phyloP scores from a whole-genome alignment of 30 jellyfish, hydroid and myxozoan species.

The Aurelia aurita region DNA sequence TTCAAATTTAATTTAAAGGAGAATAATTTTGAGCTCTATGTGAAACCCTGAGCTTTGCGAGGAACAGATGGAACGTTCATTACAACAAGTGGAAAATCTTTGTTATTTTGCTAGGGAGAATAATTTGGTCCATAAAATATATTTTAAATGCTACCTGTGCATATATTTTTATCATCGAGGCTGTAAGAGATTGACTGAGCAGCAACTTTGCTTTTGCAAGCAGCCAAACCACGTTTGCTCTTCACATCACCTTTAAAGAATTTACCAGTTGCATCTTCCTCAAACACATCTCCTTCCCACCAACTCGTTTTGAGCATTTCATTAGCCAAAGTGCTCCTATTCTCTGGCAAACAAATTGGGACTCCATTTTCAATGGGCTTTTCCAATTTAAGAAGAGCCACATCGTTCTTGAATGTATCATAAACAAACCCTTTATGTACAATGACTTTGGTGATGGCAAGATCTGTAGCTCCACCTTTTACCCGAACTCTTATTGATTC shows the following conservation, averaged over 20 bases:
- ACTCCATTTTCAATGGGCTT: neutral
- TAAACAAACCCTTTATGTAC: conserved; percentile 11
- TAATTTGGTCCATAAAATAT: no score
- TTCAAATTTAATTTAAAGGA: no score
- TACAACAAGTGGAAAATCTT: no score
- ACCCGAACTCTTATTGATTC: neutral
- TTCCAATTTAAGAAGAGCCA: conserved; percentile 24
- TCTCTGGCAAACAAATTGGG: conserved; percentile 24
- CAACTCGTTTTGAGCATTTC: conserved; percentile 1
- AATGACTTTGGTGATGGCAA: neutral
- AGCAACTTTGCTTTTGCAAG: neutral
- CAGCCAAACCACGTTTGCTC: neutral
- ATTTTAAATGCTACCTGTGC: neutral
- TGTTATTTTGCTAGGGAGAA: no score
- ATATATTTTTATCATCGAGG: neutral
- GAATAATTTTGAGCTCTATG: no score
- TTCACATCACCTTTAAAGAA: neutral
- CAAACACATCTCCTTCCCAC: conserved; percentile 45
- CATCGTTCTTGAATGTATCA: conserved; percentile 26
- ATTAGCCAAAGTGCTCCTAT: neutral
- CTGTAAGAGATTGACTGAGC: conserved; percentile 12
- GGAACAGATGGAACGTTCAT: no score
- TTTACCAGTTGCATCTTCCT: neutral
- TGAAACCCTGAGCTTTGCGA: no score
- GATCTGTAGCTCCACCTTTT: neutral